These are phyloP conservation scores for Dorcus hopei DNA, from an alignment of 2,888 invertebrate species.

Conservation along the genomic window DNA sequence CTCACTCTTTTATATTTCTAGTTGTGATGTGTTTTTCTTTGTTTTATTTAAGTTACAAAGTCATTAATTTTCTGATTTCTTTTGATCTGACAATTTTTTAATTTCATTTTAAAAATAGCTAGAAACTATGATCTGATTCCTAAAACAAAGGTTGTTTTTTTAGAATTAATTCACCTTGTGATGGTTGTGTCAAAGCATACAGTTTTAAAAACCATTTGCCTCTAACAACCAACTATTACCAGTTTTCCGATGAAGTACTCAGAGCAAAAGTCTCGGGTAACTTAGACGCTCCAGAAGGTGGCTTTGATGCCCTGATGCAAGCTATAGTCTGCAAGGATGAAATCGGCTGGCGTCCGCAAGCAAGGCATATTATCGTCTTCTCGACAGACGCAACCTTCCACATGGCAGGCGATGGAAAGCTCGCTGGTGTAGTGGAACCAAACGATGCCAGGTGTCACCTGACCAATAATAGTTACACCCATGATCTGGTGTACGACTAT, in stretches of 20 bases:
- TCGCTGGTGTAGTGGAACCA: conserved; percentile 65
- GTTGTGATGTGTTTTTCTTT: too few relatives aligned
- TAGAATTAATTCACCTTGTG: conserved; percentile 39
- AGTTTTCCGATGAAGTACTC: conserved; percentile 48
- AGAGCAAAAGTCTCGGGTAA: conserved; percentile 52
- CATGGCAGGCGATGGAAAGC: conserved; percentile 74
- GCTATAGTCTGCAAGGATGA: conserved; percentile 67
- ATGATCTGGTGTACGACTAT: conserved; percentile 65
- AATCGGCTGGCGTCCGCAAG: conserved; percentile 76
- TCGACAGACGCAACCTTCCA: conserved; percentile 78
- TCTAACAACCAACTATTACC: conserved; percentile 56
- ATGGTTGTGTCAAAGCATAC: conserved; percentile 57
- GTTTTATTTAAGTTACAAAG: too few relatives aligned
- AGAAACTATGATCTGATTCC: too few relatives aligned
- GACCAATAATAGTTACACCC: conserved; percentile 55
- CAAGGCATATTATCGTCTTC: conserved; percentile 69
- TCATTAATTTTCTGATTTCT: too few relatives aligned
- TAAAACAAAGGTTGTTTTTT: conserved; percentile 1
- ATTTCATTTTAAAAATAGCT: too few relatives aligned
- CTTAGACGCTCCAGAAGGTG: conserved; percentile 65
- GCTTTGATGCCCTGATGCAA: conserved; percentile 86
- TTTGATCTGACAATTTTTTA: too few relatives aligned
- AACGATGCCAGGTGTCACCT: conserved; percentile 72
- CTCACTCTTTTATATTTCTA: not conserved
- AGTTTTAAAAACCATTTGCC: conserved; percentile 73